Evolutionary conservation across 35 echinoderm and acorn worm genomes (phyloP), one percentile per base, ranked within the genome.

Genomic region (Apostichopus parvimensis): DNA sequence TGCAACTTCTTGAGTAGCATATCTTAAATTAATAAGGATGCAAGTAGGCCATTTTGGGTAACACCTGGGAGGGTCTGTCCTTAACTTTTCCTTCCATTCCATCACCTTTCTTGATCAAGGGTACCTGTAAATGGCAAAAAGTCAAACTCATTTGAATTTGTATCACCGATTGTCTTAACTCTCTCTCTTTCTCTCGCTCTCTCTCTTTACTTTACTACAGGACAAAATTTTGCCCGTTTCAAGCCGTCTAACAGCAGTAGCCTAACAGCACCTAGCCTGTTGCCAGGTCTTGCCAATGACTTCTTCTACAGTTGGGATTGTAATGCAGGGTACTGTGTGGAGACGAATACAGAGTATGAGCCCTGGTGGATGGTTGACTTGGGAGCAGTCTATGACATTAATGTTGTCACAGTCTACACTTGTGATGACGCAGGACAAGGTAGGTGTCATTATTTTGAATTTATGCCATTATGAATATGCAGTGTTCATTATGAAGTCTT

Each of bases 351-450:
- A 5, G 95, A 97, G 87, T 91, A 56, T 45, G 93, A 94, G 79
- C 95, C 95, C 8, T 97, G 95, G 95, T 93, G 91, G 87, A 22
- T 91, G 5, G 91, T 97, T 5, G 93, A 97, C 82, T 71, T 97
- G 9, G 93, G 87, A 28, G 86, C 79, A 1, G 17, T 68, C 56
- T 92, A 94, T 14, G 87, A 93, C 80, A 92, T 97, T 24, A 97
- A 94, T 79, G 87, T 85, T 20, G 95, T 97, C 57, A 91, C 93
- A 12, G 80, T 94, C 8, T 90, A 90, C 60, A 89, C 93, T 14
- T 92, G 93, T 61, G 59, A 80, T 61, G 80, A 83, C 20, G 77
- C 22, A 56, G 66, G 53, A 65, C 57, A 91, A 78, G 92, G 83
- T 57, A 4, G 34, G 1, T 45, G 34, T 45, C 34, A 45, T 45